Evolutionary conservation across 2,888 invertebrate species (phyloP).

Genomic region (Euphydryas editha): DNA sequence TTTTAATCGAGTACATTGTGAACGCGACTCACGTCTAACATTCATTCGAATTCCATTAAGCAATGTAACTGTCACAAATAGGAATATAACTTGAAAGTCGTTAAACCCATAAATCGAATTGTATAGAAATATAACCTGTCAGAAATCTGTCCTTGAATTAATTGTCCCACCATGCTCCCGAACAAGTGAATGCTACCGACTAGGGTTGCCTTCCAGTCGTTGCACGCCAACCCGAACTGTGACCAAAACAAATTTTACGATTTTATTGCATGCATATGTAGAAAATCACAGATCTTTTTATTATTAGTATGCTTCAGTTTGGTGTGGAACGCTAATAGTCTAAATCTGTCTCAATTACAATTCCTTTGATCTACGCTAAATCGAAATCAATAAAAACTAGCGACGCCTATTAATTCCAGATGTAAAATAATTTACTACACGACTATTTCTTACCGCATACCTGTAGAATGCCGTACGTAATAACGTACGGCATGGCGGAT

Average conservation of each 20-base stretch:
- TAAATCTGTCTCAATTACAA: background rate
- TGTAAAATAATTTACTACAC: background rate
- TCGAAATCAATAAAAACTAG: background rate
- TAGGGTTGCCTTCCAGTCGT: constrained; percentile 75
- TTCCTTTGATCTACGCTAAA: background rate
- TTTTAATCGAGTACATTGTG: too few relatives aligned
- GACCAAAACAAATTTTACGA: background rate
- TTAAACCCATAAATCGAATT: too few relatives aligned
- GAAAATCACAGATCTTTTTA: too few relatives aligned
- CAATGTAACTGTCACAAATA: too few relatives aligned
- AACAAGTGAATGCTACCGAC: constrained; percentile 74
- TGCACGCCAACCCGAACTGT: constrained; percentile 71
- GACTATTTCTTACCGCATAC: constrained; percentile 12
- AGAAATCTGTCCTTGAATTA: constrained; percentile 74
- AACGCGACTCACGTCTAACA: too few relatives aligned
- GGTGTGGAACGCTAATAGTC: background rate
- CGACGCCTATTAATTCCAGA: constrained; percentile 1
- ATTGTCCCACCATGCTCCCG: constrained; percentile 72
- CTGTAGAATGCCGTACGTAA: background rate
- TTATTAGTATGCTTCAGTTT: too few relatives aligned
- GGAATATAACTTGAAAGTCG: too few relatives aligned
- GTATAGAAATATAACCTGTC: constrained; percentile 59
- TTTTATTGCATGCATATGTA: background rate
- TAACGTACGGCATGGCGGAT: constrained; percentile 11
- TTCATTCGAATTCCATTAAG: too few relatives aligned